Evolutionary conservation across 2,888 invertebrate genomes (phyloP).

Genomic region (Acleris sparsana): DNA sequence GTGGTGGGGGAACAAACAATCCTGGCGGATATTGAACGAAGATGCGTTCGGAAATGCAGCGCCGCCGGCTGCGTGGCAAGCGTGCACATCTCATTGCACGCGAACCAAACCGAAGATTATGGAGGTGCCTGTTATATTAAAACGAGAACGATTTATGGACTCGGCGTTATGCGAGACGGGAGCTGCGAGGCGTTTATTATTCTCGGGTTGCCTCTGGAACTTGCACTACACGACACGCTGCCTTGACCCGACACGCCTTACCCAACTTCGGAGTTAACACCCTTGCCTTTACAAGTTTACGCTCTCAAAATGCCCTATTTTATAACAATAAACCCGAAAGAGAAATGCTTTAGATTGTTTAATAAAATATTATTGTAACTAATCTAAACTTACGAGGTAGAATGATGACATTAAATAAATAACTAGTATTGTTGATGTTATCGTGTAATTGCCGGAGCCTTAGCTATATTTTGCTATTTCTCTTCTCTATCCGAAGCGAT

Average conservation of each 20-base stretch:
- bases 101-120: slow-evolving; percentile 69
- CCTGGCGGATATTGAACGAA: slow-evolving; percentile 81
- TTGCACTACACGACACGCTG: neutral
- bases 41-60: slow-evolving; percentile 80
- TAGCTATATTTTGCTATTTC: neutral
- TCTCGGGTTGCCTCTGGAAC: neutral
- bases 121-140: slow-evolving; percentile 42
- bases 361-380: too few species aligned
- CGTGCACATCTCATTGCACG: slow-evolving; percentile 66
- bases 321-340: too few species aligned
- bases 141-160: slow-evolving; percentile 35
- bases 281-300: too few species aligned
- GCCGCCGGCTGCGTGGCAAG: slow-evolving; percentile 68
- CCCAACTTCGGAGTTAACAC: too few species aligned
- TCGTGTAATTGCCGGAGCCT: neutral
- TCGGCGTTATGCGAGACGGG: slow-evolving; percentile 55
- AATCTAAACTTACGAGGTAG: too few species aligned
- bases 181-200: slow-evolving; percentile 5
- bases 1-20: slow-evolving; percentile 69
- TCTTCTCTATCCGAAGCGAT: neutral
- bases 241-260: neutral
- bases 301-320: too few species aligned
- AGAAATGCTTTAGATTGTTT: too few species aligned
- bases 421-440: neutral
- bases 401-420: too few species aligned